Conservation (phyloP, 2,797 vertebrate genomes). For the Numenius phaeopus region DNA sequence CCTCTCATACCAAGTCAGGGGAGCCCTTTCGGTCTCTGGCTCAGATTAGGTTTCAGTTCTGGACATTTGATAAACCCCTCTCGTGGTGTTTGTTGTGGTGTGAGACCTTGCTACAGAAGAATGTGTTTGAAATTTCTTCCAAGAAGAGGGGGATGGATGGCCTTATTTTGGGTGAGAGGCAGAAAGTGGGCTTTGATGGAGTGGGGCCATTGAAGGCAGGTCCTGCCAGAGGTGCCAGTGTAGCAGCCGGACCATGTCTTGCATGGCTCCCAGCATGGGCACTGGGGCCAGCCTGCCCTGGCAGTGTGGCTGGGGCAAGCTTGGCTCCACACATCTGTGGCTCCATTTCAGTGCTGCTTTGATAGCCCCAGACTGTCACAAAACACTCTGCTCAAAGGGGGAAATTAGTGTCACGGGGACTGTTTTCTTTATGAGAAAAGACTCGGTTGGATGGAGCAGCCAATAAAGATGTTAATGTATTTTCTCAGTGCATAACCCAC, state of each 20-base stretch:
- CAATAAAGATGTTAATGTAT: conserved; percentile 70
- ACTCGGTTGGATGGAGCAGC: conserved; percentile 61
- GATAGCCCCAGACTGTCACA: conserved; percentile 59
- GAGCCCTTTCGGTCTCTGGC: neutral
- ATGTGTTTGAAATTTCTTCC: neutral
- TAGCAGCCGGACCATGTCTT: neutral
- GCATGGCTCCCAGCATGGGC: conserved; percentile 48
- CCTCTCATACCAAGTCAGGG: neutral
- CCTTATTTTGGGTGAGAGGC: neutral
- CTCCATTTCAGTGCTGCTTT: conserved; percentile 57
- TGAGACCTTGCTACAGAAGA: neutral
- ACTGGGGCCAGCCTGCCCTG: conserved; percentile 37
- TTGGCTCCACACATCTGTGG: conserved; percentile 59
- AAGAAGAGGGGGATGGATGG: neutral
- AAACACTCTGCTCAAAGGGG: conserved; percentile 56
- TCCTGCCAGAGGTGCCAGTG: conserved; percentile 66
- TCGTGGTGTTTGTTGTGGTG: neutral
- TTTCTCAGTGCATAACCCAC: conserved; percentile 35
- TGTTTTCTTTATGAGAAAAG: conserved; percentile 73
- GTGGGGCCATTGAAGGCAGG: conserved; percentile 45
- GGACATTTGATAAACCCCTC: neutral
- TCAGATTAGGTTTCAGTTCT: neutral
- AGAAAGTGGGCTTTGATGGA: neutral
- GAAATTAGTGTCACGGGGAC: conserved; percentile 71
- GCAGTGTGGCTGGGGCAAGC: neutral